phyloP scores from a whole-genome alignment of 2,888 invertebrate genomes.

The Trissolcus japonicus region DNA sequence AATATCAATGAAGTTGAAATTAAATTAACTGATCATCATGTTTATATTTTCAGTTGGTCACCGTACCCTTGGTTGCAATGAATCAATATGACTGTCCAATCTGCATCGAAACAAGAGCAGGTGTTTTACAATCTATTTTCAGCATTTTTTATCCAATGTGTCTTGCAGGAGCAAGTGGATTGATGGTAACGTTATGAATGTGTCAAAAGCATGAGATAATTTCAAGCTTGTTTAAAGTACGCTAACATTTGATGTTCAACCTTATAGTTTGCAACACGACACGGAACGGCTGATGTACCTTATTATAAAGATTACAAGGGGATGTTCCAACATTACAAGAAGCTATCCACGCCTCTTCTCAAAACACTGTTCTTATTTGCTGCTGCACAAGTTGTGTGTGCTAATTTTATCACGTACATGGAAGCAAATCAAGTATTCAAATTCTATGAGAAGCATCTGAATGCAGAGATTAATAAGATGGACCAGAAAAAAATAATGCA shows the following conservation, averaged over 20 bases:
- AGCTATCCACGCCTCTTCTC: conserved; percentile 78
- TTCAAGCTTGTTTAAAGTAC: neutral
- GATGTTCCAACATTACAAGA: conserved; percentile 74
- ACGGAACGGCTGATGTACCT: conserved; percentile 81
- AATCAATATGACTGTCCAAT: conserved; percentile 78
- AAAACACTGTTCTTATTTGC: conserved; percentile 77
- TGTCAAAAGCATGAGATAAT: neutral
- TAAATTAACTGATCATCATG: neutral
- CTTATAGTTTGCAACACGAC: conserved; percentile 80
- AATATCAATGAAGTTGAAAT: neutral
- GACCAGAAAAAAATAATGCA: neutral
- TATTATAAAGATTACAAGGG: conserved; percentile 79
- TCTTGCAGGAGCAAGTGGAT: conserved; percentile 1
- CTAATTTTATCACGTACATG: conserved; percentile 80
- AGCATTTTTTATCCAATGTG: conserved; percentile 72
- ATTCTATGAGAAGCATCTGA: conserved; percentile 9
- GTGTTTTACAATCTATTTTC: conserved; percentile 77
- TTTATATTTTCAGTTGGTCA: conserved; percentile 16
- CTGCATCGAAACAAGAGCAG: conserved; percentile 81
- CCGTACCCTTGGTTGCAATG: conserved; percentile 15
- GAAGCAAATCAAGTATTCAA: conserved; percentile 75
- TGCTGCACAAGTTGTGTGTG: conserved; percentile 78
- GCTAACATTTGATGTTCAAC: conserved; percentile 1
- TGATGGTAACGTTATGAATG: neutral
- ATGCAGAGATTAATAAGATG: neutral